Evolutionary conservation across 2,888 invertebrate species (phyloP), one percentile per base, ranked within the genome.

Genomic region (Euspilapteryx auroguttella): DNA sequence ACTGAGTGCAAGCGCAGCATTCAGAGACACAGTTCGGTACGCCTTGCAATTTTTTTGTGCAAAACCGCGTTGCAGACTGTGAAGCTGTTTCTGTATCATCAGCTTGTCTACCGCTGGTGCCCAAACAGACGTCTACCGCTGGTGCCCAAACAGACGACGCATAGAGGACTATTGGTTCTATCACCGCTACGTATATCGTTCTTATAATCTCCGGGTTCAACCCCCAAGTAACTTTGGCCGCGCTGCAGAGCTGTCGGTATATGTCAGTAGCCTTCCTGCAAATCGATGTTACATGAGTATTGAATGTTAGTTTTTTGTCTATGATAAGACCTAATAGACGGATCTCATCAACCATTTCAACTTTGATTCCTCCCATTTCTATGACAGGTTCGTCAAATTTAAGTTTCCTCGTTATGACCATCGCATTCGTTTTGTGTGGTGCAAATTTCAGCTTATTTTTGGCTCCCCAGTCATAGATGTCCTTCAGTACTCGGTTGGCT

Each of bases 401-500:
- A 3, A 32, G 25, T 13, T 27, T 32, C 20, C 20, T 26, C n/a
- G 24, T 25, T 10, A 28, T n/a, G 8, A 32, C 14, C 25, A 22
- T 27, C 7, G 27, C 22, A 13, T 30, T 14, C 26, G 34, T 34
- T n/a, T n/a, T n/a, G n/a, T n/a, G n/a, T n/a, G n/a, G n/a, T n/a
- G n/a, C n/a, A n/a, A n/a, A n/a, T n/a, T n/a, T n/a, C n/a, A n/a
- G n/a, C n/a, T n/a, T n/a, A n/a, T n/a, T n/a, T n/a, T n/a, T n/a
- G n/a, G n/a, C 20, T 32, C 30, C 30, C 30, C 30, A 33, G 4
- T 11, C 13, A 12, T 13, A 13, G 2, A 32, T 28, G 4, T 7
- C 12, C 2, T 11, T 25, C 13, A 34, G 29, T 10, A 25, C 20
- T n/a, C 6, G 12, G 20, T 34, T 29, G 2, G 29, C 32, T 17